Base-by-base conservation (phyloP, 2,797 vertebrate genomes). In the Synaphobranchus kaupii region DNA sequence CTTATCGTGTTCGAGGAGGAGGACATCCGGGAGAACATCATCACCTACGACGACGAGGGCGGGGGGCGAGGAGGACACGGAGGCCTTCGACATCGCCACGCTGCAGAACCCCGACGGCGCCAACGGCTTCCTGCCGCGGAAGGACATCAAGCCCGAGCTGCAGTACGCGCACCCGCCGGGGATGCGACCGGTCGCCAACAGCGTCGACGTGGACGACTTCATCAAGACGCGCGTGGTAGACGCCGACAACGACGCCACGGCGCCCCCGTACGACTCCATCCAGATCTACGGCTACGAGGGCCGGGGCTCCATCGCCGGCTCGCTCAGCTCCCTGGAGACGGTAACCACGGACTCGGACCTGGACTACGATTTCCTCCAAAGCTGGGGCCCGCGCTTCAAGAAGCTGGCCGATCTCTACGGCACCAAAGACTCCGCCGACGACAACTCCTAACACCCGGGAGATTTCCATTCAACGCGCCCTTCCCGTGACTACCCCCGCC, bases 321-420 rank as follows among this genome's bases (percentile, higher is more conserved):
- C 98, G 12, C 93, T 99, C 92, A 99, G 98, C 93, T 99, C 98
- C 47, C 95, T 99, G 89, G 98, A 99, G 95, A 98, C 98, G 0
- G 98, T 98, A 39, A 99, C 98, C 22, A 99, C 98, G 86, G 98
- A 99, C 95, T 99, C 98, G 39, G 98, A 99, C 95, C 97, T 99
- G 96, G 98, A 99, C 96, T 99, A 99, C 87, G 98, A 99, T 95
- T 99, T 99, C 97, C 97, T 99, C 96, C 98, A 99, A 95, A 99
- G 98, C 50, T 99, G 98, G 98, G 98, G 98, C 94, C 98, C 98
- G 78, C 96, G 98, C 86, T 99, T 99, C 96, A 99, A 97, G 97
- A 98, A 97, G 97, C 96, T 99, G 94, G 98, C 98, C 50, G 98
- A 99, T 95, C 97, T 99, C 92, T 99, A 99, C 86, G 98, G 98